Base-by-base conservation (phyloP, 2,113 vertebrate genomes). In the Dermatemys mawii region DNA sequence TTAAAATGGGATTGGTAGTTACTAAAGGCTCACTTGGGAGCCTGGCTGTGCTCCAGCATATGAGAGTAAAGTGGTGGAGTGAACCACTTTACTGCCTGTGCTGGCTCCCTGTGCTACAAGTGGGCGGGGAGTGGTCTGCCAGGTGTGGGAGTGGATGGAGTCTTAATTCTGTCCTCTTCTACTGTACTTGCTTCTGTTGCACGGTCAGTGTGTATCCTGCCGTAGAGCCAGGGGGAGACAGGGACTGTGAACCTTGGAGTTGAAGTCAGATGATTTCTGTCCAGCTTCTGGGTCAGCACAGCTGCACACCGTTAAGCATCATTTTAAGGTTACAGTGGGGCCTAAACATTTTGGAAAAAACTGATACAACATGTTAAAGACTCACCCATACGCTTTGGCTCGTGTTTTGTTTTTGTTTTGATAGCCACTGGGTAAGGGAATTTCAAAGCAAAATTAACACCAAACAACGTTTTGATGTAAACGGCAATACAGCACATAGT, bases 331-430 rank as follows among this genome's bases (percentile, higher is more conserved):
- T 83, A 70, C 22, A 83, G 26, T 57, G 26, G 57, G 2, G 27
- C 57, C 29, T 57, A 78, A 89, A 19, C 86, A 6, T 54, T 79
- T 79, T 51, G 51, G 83, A 78, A 24, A 60, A 41, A 75, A 73
- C 8, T 32, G 32, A 10, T 60, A 32, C 51, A 26, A 7, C 1
- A 1, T 78, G 13, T 82, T 93, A 0, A 0, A 89, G 90, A 94
- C 35, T n/a, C 51, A 84, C 38, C 78, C 87, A 44, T 63, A 92
- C 55, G 78, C 87, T 22, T 29, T 60, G 46, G 38, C 83, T 44
- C 13, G 19, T n/a, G 8, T 38, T 3, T 94, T 81, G 76, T 92
- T 78, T 75, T 75, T 73, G 11, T 26, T 86, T 93, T 60, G 57
- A 16, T 63, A 86, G 55, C 4, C 70, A 78, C 76, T 24, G 26